These are phyloP conservation scores for Neoniphon sammara DNA, from an alignment of 2,797 vertebrate species.

Conservation along the genomic window DNA sequence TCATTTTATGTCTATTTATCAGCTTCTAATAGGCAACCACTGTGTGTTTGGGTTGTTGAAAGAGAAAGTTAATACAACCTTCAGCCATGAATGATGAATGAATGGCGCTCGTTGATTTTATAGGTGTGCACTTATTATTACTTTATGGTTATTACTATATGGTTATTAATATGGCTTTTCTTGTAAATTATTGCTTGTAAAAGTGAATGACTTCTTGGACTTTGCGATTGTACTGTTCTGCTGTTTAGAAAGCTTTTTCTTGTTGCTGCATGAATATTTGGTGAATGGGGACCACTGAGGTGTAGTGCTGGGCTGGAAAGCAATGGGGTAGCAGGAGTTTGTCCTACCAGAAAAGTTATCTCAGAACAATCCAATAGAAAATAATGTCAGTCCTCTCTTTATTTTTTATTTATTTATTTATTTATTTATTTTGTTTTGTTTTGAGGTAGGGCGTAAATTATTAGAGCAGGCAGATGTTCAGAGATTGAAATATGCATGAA, in stretches of 20 bases:
- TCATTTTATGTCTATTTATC: slow-evolving; percentile 57
- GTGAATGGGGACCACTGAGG: background rate
- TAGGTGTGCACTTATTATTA: background rate
- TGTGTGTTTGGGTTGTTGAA: slow-evolving; percentile 17
- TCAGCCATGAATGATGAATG: slow-evolving; percentile 15
- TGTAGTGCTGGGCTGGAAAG: background rate
- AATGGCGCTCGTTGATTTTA: slow-evolving; percentile 26
- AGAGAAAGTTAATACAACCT: slow-evolving; percentile 32
- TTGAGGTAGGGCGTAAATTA: slow-evolving; percentile 75
- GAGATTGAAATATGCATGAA: slow-evolving; percentile 82
- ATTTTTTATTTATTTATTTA: too few relatives aligned
- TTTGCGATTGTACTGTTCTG: slow-evolving; percentile 9
- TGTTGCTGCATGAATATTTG: background rate
- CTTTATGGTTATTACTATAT: background rate
- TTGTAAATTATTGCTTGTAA: background rate
- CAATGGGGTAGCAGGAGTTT: background rate
- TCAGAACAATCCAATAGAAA: background rate
- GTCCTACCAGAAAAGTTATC: background rate
- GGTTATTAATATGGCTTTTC: background rate
- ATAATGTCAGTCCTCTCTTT: slow-evolving; percentile 42
- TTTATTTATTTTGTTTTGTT: slow-evolving; percentile 45
- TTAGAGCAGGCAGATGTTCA: slow-evolving; percentile 76
- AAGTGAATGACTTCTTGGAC: background rate
- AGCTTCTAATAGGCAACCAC: slow-evolving; percentile 36
- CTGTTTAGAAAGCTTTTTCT: slow-evolving; percentile 1